These are phyloP conservation scores for Chrysochloris asiatica DNA, from an alignment of 2,113 vertebrate species.

Conservation along the genomic window DNA sequence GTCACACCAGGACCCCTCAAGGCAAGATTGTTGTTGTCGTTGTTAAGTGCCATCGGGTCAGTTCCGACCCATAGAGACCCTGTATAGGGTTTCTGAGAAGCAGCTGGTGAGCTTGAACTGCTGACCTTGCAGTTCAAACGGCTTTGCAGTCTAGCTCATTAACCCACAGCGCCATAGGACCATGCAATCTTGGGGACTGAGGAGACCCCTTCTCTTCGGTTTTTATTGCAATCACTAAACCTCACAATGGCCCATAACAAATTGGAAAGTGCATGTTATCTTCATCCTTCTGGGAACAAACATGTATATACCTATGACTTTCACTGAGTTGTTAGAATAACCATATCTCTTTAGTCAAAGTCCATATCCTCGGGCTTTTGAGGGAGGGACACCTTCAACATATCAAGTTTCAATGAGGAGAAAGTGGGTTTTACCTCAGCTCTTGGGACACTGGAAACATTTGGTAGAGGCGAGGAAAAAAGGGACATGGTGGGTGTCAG, in stretches of 20 bases:
- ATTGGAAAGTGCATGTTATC: not conserved
- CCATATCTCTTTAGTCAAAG: not conserved
- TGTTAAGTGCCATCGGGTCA: too few relatives aligned
- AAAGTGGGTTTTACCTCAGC: not conserved
- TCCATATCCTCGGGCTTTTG: not conserved
- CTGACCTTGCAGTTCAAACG: too few relatives aligned
- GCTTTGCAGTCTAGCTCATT: too few relatives aligned
- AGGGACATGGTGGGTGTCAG: not conserved
- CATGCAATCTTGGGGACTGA: not conserved
- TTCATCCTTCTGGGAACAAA: not conserved
- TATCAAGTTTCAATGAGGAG: not conserved
- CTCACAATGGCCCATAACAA: not conserved
- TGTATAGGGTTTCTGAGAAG: too few relatives aligned
- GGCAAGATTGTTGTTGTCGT: too few relatives aligned
- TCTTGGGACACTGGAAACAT: not conserved
- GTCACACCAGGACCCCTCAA: too few relatives aligned
- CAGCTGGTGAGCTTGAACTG: too few relatives aligned
- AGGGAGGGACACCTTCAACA: not conserved
- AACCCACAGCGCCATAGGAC: too few relatives aligned
- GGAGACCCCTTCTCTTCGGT: not conserved
- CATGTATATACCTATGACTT: rapidly evolving
- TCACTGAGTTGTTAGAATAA: not conserved
- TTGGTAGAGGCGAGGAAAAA: not conserved
- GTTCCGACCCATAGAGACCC: too few relatives aligned
- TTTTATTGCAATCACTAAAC: not conserved